Evolutionary conservation across 2,113 vertebrate genomes (phyloP).

Genomic region (Ictidomys tridecemlineatus): DNA sequence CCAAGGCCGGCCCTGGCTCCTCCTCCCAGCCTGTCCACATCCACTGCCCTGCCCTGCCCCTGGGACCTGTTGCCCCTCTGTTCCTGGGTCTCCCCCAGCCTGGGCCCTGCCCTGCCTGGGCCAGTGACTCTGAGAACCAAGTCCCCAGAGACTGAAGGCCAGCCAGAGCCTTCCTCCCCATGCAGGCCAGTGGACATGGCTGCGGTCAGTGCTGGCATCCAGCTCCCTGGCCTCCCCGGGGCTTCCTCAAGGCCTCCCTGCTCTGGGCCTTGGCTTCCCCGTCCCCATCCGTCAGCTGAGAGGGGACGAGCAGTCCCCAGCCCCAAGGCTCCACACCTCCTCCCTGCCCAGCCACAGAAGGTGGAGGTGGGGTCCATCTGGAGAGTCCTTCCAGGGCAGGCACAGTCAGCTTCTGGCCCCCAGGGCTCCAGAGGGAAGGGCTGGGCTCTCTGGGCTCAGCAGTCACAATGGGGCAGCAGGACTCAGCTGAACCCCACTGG

Average conservation of each 20-base stretch:
- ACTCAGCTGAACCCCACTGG: neutral
- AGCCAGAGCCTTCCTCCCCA: neutral
- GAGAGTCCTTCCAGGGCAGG: neutral
- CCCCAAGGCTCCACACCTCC: too few relatives aligned
- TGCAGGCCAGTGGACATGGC: too few relatives aligned
- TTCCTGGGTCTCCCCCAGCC: neutral
- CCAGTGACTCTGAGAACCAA: neutral
- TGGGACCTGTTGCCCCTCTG: neutral
- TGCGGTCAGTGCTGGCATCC: rapidly evolving
- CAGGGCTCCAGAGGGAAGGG: neutral
- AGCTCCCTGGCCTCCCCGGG: neutral
- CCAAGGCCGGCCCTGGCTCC: neutral
- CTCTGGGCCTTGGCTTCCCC: neutral
- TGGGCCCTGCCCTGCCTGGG: neutral
- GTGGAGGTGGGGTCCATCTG: rapidly evolving
- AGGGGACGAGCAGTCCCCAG: neutral
- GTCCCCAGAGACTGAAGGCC: neutral
- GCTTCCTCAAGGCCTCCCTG: neutral
- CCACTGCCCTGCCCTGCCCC: neutral
- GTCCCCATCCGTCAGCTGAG: neutral
- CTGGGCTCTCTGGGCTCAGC: neutral
- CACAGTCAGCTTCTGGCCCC: neutral
- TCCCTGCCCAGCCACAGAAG: neutral
- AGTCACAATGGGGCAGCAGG: neutral
- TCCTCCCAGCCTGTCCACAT: neutral